phyloP scores from a whole-genome alignment of 2,797 vertebrate species.

The Phylloscopus collybita region DNA sequence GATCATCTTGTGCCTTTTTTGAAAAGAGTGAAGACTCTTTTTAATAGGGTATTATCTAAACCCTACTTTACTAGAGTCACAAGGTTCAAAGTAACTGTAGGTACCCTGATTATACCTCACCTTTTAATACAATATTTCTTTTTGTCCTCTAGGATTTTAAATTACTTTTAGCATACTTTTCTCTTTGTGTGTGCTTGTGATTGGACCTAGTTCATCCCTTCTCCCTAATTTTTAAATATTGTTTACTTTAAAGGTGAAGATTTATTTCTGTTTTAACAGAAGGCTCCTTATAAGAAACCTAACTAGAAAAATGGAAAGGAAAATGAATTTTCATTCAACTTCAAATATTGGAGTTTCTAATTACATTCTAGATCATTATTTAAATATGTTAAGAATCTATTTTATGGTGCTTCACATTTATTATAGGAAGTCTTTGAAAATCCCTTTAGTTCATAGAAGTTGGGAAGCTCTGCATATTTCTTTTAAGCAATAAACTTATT shows the following conservation, averaged over 20 bases:
- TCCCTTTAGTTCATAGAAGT: background rate
- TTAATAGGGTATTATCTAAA: background rate
- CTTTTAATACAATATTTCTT: background rate
- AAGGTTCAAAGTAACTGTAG: background rate
- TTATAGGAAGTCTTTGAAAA: background rate
- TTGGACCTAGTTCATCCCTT: background rate
- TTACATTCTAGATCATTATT: background rate
- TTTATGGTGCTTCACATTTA: background rate
- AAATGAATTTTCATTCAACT: background rate
- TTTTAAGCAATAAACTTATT: background rate
- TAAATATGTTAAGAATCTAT: background rate
- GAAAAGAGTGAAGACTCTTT: background rate
- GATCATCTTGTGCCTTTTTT: background rate
- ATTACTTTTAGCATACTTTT: background rate
- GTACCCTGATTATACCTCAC: background rate
- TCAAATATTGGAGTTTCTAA: background rate
- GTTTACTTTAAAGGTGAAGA: background rate
- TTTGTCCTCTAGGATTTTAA: background rate
- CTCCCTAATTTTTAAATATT: background rate
- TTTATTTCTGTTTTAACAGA: background rate
- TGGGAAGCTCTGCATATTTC: background rate
- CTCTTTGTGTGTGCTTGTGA: background rate
- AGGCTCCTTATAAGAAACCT: background rate
- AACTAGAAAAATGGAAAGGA: background rate
- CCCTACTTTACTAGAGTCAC: fast-evolving